Conservation (phyloP, 1,140 invertebrate species). For the Pseudomyrmex gracilis region DNA sequence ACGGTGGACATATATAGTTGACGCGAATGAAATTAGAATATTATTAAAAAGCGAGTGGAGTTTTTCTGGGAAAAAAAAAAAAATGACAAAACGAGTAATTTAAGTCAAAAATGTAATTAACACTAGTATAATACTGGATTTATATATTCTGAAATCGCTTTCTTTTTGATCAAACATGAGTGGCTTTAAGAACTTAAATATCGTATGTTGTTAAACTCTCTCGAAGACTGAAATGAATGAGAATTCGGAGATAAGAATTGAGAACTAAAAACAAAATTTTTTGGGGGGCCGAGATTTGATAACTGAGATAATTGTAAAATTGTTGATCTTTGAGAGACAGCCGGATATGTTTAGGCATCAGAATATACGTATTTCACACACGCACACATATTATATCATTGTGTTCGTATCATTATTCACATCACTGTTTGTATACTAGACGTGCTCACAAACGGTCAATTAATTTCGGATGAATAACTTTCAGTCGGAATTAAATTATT, state of each 20-base stretch:
- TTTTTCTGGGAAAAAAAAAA: neutral
- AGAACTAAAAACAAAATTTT: neutral
- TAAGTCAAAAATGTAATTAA: neutral
- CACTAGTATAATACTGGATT: too few relatives aligned
- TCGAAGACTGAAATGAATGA: neutral
- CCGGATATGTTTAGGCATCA: too few relatives aligned
- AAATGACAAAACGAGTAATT: neutral
- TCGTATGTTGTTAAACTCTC: neutral
- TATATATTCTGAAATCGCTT: neutral
- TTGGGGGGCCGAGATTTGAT: neutral
- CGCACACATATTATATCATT: constrained; percentile 4
- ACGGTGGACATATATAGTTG: neutral
- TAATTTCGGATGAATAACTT: neutral
- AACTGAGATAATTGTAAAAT: neutral
- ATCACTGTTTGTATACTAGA: constrained; percentile 42
- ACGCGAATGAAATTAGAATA: neutral
- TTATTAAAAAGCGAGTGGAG: too few relatives aligned
- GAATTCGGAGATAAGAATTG: neutral
- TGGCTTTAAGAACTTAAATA: neutral
- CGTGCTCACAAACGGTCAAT: neutral
- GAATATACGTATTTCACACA: too few relatives aligned
- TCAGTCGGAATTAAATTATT: neutral
- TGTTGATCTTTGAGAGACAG: too few relatives aligned
- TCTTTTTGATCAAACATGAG: neutral
- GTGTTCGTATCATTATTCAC: constrained; percentile 24